Percentiles rank a stretch among this genome's conserved stretches.
Conservation (phyloP, 2,888 invertebrate genomes). For the Eupithecia exiguata region DNA sequence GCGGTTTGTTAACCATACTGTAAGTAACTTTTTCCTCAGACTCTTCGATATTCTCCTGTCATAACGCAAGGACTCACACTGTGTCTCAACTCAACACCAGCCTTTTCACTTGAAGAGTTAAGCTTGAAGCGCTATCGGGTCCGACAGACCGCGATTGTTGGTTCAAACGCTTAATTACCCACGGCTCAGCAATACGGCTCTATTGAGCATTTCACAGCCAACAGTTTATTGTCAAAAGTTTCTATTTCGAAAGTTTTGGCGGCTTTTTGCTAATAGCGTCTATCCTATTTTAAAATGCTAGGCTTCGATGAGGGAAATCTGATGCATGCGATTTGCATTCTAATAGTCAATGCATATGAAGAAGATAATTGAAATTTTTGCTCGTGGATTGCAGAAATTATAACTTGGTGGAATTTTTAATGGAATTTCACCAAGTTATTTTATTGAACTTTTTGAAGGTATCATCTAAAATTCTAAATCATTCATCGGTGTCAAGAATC, state of each 20-base stretch:
- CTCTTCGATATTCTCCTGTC: too few relatives aligned
- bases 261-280: background rate
- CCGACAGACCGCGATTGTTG: slow-evolving; percentile 67
- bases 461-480: too few relatives aligned
- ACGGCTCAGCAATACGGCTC: slow-evolving; percentile 58
- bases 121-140: slow-evolving; percentile 63
- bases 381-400: background rate
- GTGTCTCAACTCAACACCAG: slow-evolving; percentile 46
- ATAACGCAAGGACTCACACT: slow-evolving; percentile 1
- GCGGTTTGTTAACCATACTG: too few relatives aligned
- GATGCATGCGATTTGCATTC: background rate
- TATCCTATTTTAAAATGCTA: background rate
- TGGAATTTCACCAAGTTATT: too few relatives aligned
- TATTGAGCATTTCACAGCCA: slow-evolving; percentile 50
- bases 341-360: background rate
- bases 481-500: background rate
- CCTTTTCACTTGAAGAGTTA: slow-evolving; percentile 63
- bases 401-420: background rate
- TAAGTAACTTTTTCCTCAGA: too few relatives aligned
- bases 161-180: slow-evolving; percentile 70
- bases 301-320: background rate
- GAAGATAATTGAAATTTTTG: background rate
- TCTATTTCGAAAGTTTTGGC: slow-evolving; percentile 6
- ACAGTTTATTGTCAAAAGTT: slow-evolving; percentile 37
- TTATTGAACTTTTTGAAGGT: too few relatives aligned